Base-by-base conservation (phyloP, 2,888 invertebrate species). In the Rugalucina vietnamica region DNA sequence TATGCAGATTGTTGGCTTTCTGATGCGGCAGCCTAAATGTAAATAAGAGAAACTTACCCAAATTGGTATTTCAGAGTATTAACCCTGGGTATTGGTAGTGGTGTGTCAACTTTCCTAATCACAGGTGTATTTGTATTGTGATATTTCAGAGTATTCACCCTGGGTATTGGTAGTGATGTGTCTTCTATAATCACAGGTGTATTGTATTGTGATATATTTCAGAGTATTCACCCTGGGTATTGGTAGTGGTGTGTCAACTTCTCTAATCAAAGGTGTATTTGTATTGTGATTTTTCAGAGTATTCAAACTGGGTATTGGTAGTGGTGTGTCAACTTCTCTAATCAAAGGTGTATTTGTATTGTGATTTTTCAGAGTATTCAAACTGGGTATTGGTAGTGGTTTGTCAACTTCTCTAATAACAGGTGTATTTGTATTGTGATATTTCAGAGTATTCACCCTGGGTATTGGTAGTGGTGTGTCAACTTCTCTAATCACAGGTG, bases 371-470 rank as follows among this genome's bases (percentile, higher is more conserved):
- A 90, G 89, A 54, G 85, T 89, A 18, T 91, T 91, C 85, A 85
- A 94, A 5, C 88, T 95, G 50, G 95, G 95, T 34, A 93, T 95
- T 76, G 95, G 95, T 1, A 85, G 90, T 27, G 92, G 92, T 4
- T 94, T 92, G 1, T 93, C 93, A 18, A 93, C 94, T 65, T 87
- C 93, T 36, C 87, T 95, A 36, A 93, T 95, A 69, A 85, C 88
- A 71, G 94, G 95, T 39, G 88, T 94, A n/a, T n/a, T n/a, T n/a
- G n/a, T n/a, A n/a, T n/a, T n/a, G n/a, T n/a, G n/a, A n/a, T n/a
- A n/a, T n/a, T n/a, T n/a, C n/a, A n/a, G n/a, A n/a, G n/a, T n/a
- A n/a, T n/a, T n/a, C n/a, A n/a, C n/a, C n/a, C n/a, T n/a, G n/a
- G n/a, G n/a, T n/a, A n/a, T n/a, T n/a, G n/a, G n/a, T n/a, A n/a